Evolutionary conservation across 2,113 vertebrate genomes (phyloP), one percentile per base, ranked within the genome.

Genomic region (Labeo catla): DNA sequence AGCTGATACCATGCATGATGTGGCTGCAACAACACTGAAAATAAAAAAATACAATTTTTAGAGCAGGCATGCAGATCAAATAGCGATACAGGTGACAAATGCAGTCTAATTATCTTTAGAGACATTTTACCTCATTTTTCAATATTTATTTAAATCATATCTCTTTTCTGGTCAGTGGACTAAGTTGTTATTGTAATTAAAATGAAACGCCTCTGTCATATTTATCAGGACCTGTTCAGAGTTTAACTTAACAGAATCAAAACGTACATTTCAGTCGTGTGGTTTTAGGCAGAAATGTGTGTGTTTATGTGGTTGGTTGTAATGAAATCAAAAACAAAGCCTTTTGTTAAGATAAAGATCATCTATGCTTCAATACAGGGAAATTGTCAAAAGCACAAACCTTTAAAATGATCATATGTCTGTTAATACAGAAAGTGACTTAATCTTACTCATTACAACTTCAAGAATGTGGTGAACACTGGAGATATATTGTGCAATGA

Each of bases 381-480:
- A 92, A 84, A 91, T 79, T 90, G 39, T 91, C 81, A 84, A 91
- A 94, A 95, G 93, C 93, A 94, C 92, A 94, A 95, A 92, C 91
- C 91, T 93, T 94, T 91, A 92, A 90, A 16, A 23, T 2, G 2
- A 81, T 66, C 2, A 68, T 70, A 61, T 11, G 68, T 78, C 63
- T 47, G 16, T 39, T 84, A 36, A 74, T 66, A 52, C 4, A 49
- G 73, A 15, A 85, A 65, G 1, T 49, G 11, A 47, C 21, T 66
- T 52, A 8, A 61, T 59, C 8, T 61, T 70, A 59, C 11, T 70
- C 11, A 43, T 63, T 54, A 54, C 54, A 11, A 66, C 12, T 50
- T 47, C 5, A 8, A 23, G 1, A 16, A 34, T 6, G 15, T 4
- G 8, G 1, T 77, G 19, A 45, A 63, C 9, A n/a, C 68, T 68